Conservation (phyloP, 1,140 invertebrate species). For the Drosophila virilis region DNA sequence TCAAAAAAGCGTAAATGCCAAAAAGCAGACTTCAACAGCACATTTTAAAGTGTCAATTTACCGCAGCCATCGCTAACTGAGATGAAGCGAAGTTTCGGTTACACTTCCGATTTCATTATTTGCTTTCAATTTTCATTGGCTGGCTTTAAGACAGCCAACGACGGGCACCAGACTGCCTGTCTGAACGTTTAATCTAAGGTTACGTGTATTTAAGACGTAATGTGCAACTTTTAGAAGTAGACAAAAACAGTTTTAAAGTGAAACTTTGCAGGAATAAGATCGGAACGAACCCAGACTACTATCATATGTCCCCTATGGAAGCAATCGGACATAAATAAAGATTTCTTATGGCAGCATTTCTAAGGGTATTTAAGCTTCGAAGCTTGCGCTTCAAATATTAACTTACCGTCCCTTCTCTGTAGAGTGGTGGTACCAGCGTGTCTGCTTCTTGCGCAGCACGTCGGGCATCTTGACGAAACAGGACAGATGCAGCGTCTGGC, state of each 20-base stretch:
- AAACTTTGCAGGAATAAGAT: too few species aligned
- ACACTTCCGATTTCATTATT: conserved; percentile 65
- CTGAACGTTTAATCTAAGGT: conserved; percentile 3
- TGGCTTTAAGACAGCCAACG: conserved; percentile 27
- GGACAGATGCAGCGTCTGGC: conserved; percentile 90
- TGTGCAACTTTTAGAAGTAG: too few species aligned
- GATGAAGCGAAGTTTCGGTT: conserved; percentile 60
- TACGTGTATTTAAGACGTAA: conserved; percentile 12
- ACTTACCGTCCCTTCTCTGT: conserved; percentile 89
- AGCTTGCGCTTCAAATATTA: too few species aligned
- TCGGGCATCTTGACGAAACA: conserved; percentile 90
- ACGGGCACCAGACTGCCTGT: conserved; percentile 18
- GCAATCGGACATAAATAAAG: too few species aligned
- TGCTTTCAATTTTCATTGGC: conserved; percentile 66
- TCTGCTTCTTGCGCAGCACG: conserved; percentile 86
- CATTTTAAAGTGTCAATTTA: conserved; percentile 84
- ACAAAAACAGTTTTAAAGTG: too few species aligned
- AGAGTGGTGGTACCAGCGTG: conserved; percentile 90
- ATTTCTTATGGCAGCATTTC: too few species aligned
- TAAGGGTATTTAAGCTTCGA: too few species aligned
- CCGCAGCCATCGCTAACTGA: conserved; percentile 72
- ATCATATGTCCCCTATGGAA: too few species aligned
- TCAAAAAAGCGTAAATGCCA: conserved; percentile 66
- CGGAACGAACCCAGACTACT: too few species aligned
- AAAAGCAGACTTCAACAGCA: conserved; percentile 79